Base-by-base conservation (phyloP, 2,797 vertebrate genomes). In the Streptopelia turtur region DNA sequence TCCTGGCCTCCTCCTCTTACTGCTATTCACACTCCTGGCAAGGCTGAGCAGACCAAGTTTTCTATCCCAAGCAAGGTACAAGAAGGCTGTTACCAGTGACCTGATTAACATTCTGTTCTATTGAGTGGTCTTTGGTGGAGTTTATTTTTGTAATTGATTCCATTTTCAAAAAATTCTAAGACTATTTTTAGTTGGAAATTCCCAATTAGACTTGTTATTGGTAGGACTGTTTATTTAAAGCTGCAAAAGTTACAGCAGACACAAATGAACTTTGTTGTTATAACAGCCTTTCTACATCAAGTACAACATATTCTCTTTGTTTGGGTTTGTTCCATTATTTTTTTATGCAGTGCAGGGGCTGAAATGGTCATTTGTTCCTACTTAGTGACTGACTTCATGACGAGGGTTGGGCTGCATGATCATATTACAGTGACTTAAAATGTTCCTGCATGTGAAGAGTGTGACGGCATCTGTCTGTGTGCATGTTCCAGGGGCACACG, bases 1-100 rank as follows among this genome's bases (percentile, higher is more conserved):
- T 98, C 99, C 87, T 99, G 99, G 99, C 98, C 99, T 90, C 98
- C 99, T 95, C 99, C 99, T 83, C 98, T 99, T 87, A 99, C 98
- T 90, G 98, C 98, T 97, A 99, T 99, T 97, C 99, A 99, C 95
- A 99, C 98, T 88, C 98, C 98, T 11, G 98, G 99, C 94, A 99
- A 99, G 95, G 98, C 98, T 72, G 99, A 99, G 76, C 98, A 99
- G 97, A 99, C 98, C 93, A 99, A 99, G 98, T 99, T 99, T 96
- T 98, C 98, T 87, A 98, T 99, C 95, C 98, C 98, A 90, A 98
- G 95, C 98, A 99, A 99, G 98, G 99, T 99, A 95, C 94, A 97
- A 98, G 95, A 89, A 45, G 64, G 89, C 80, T 92, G 12, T 92
- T 82, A 76, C 81, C 61, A 57, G 57, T 90, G 86, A 89, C 85